Evolutionary conservation across 2,888 invertebrate species (phyloP), one percentile per base, ranked within the genome.

Genomic region (Tinea semifulvella): DNA sequence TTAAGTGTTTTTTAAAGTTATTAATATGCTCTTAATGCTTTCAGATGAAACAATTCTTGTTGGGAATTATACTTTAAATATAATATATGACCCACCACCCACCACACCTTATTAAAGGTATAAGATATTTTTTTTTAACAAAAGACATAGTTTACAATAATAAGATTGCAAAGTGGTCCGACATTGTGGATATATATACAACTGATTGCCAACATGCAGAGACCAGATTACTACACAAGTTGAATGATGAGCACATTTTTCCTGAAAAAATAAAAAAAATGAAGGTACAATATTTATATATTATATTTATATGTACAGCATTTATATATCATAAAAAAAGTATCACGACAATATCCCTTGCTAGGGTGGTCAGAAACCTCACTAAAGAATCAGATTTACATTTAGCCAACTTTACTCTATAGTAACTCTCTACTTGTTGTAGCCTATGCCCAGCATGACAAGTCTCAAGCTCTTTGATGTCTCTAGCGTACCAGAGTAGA

Each of bases 121-220:
- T 22, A 5, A 22, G 22, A 22, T 7, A 22, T 7, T 7, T 22
- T 22, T 22, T 22, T 22, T 22, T 22, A 8, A 22, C 22, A 5
- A 44, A 44, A 26, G 27, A 44, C 22, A 44, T 44, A 14, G 11
- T 10, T 2, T 18, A n/a, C 17, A 17, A 44, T 22, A 18, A 27
- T 14, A 25, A 44, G 4, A 44, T 2, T 17, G 18, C 38, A 7
- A 36, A 1, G 10, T 44, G 44, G 44, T 1, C 11, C 13, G 44
- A 44, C 16, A 44, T 38, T 16, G 22, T 44, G 6, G 38, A 44
- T 44, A 38, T 44, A 8, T 44, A 44, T 26, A 18, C 26, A 25
- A 17, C 44, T 25, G 44, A 44, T 27, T 17, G 19, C 14, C 19
- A 31, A 3, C 44, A 44, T 13, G 35, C 28, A 8, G 35, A 44